Evolutionary conservation across 2,888 invertebrate species (phyloP).

Genomic region (Polymixis lichenea): DNA sequence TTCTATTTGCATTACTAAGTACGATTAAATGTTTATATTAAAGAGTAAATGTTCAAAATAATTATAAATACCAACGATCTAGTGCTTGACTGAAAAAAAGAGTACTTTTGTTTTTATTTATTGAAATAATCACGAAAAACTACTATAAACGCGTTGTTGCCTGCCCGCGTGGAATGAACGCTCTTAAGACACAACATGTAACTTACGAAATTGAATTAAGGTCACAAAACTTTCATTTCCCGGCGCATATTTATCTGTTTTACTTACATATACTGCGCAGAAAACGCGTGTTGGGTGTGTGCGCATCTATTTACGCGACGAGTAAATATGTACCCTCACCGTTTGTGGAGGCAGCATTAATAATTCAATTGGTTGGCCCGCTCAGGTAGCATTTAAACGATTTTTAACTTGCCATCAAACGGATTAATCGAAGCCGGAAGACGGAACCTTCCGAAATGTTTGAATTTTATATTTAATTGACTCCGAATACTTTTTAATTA

Average conservation of each 20-base stretch:
- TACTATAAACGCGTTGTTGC: too few relatives aligned
- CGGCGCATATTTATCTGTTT: slow-evolving; percentile 50
- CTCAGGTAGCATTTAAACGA: slow-evolving; percentile 89
- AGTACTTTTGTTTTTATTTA: too few relatives aligned
- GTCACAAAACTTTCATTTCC: slow-evolving; percentile 45
- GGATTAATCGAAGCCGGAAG: slow-evolving; percentile 84
- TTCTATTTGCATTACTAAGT: too few relatives aligned
- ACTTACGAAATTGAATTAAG: slow-evolving; percentile 34
- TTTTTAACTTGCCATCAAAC: slow-evolving; percentile 89
- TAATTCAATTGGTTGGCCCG: slow-evolving; percentile 89
- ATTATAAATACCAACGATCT: too few relatives aligned
- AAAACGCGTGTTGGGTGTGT: slow-evolving; percentile 90
- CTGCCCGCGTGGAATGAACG: too few relatives aligned
- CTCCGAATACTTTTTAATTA: slow-evolving; percentile 70
- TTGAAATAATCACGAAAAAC: too few relatives aligned
- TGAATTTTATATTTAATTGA: slow-evolving; percentile 70
- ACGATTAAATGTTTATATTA: too few relatives aligned
- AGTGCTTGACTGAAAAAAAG: too few relatives aligned
- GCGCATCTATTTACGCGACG: slow-evolving; percentile 90
- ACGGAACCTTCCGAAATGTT: slow-evolving; percentile 57
- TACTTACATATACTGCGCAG: slow-evolving; percentile 74
- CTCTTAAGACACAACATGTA: neutral
- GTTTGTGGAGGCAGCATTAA: slow-evolving; percentile 90
- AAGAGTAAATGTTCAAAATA: too few relatives aligned
- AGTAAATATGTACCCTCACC: slow-evolving; percentile 90